Evolutionary conservation across 2,888 invertebrate species (phyloP).

Genomic region (Euproctis similis): DNA sequence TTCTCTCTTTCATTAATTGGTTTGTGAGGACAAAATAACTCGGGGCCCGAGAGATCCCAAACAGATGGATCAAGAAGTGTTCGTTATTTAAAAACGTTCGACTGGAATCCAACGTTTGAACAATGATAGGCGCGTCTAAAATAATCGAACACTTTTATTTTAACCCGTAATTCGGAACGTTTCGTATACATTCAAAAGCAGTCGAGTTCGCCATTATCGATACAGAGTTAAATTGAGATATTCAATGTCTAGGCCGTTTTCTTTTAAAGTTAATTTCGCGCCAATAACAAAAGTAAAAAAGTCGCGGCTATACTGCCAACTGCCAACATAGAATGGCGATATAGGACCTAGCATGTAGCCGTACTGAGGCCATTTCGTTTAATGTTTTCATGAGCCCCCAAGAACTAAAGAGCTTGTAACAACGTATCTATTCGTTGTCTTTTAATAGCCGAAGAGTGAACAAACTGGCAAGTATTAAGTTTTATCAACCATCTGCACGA

Average conservation of each 20-base stretch:
- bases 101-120: constrained; percentile 37
- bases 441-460: constrained; percentile 64
- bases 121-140: constrained; percentile 52
- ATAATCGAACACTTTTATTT: constrained; percentile 51
- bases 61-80: constrained; percentile 50
- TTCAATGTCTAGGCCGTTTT: constrained; percentile 66
- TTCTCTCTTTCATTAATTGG: constrained; percentile 62
- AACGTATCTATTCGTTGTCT: constrained; percentile 64
- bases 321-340: constrained; percentile 55
- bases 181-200: constrained; percentile 46
- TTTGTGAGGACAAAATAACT: constrained; percentile 37
- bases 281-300: constrained; percentile 64
- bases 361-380: constrained; percentile 59
- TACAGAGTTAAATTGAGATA: constrained; percentile 62
- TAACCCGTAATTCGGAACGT: constrained; percentile 34
- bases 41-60: constrained; percentile 31
- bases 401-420: constrained; percentile 67
- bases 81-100: constrained; percentile 50
- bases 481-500: constrained; percentile 73
- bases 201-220: constrained; percentile 43
- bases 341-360: constrained; percentile 41
- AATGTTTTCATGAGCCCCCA: constrained; percentile 68
- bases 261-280: constrained; percentile 61
- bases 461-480: constrained; percentile 68
- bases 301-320: constrained; percentile 44